Evolutionary conservation across 2,113 vertebrate genomes (phyloP).

Genomic region (Neoarius graeffei): DNA sequence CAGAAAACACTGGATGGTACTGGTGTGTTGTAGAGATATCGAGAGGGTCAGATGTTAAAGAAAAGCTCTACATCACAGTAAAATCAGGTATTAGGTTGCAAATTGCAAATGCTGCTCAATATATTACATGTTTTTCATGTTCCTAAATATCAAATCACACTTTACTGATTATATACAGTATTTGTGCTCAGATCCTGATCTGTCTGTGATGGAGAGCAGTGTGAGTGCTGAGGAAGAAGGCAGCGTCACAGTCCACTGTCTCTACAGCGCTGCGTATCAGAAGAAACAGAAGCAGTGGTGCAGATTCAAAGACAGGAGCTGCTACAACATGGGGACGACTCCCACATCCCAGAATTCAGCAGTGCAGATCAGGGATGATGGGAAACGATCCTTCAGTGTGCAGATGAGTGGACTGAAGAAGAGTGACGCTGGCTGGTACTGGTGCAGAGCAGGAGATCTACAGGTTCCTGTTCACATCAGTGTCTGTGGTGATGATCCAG

Average conservation of each 20-base stretch:
- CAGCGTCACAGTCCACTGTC: slow-evolving; percentile 43
- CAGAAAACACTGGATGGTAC: too few relatives aligned
- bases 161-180: neutral
- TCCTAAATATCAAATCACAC: too few relatives aligned
- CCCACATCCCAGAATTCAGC: too few relatives aligned
- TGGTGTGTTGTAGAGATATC: too few relatives aligned
- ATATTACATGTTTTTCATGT: too few relatives aligned
- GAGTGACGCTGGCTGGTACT: too few relatives aligned
- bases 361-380: slow-evolving; percentile 42
- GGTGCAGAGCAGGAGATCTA: too few relatives aligned
- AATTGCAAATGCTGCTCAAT: too few relatives aligned
- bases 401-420: slow-evolving; percentile 47
- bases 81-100: too few relatives aligned
- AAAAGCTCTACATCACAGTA: too few relatives aligned
- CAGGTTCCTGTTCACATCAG: too few relatives aligned
- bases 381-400: slow-evolving; percentile 56
- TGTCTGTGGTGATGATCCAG: slow-evolving; percentile 28
- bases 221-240: slow-evolving; percentile 35
- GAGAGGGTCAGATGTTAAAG: too few relatives aligned
- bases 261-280: slow-evolving; percentile 36
- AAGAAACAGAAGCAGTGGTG: slow-evolving; percentile 36
- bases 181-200: neutral
- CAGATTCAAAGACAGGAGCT: slow-evolving; percentile 29
- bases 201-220: slow-evolving; percentile 26
- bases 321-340: neutral